Conservation (phyloP, 2,888 invertebrate genomes). For the Drosophila suboccidentalis region DNA sequence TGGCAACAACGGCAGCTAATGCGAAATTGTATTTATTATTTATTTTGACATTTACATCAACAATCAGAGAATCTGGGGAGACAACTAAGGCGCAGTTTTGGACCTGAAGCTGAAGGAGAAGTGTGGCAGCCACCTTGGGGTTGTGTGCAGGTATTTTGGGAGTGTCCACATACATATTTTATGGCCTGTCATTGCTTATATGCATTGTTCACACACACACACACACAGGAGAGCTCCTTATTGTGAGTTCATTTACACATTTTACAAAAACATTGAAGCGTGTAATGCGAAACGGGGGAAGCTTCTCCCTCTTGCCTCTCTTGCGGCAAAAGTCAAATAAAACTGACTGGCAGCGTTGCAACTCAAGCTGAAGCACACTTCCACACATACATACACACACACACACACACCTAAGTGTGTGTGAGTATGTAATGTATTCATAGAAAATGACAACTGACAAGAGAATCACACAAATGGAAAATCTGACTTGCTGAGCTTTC, state of each 20-base stretch:
- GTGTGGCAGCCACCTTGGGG: constrained; percentile 18
- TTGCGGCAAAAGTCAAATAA: constrained; percentile 43
- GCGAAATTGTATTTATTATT: constrained; percentile 75
- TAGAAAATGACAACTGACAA: constrained; percentile 79
- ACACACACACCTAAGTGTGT: constrained; percentile 16
- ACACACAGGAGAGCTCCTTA: constrained; percentile 39
- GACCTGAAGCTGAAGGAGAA: constrained; percentile 1
- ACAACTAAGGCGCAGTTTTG: constrained; percentile 31
- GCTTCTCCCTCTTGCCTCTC: constrained; percentile 16
- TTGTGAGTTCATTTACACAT: constrained; percentile 79
- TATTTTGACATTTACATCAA: constrained; percentile 78
- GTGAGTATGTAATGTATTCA: constrained; percentile 70
- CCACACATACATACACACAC: not conserved
- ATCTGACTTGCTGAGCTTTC: constrained; percentile 58
- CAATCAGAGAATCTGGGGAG: constrained; percentile 59
- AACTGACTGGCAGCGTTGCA: constrained; percentile 47
- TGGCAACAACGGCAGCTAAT: constrained; percentile 41
- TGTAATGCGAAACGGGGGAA: constrained; percentile 65
- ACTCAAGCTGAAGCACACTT: constrained; percentile 32
- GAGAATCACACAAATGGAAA: constrained; percentile 77
- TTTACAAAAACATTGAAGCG: constrained; percentile 77
- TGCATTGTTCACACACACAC: constrained; percentile 26
- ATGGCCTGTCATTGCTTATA: constrained; percentile 71
- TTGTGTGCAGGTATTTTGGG: constrained; percentile 52
- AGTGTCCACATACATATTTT: constrained; percentile 66